Conservation (phyloP, 2,797 vertebrate genomes). For the Botia almorhae region DNA sequence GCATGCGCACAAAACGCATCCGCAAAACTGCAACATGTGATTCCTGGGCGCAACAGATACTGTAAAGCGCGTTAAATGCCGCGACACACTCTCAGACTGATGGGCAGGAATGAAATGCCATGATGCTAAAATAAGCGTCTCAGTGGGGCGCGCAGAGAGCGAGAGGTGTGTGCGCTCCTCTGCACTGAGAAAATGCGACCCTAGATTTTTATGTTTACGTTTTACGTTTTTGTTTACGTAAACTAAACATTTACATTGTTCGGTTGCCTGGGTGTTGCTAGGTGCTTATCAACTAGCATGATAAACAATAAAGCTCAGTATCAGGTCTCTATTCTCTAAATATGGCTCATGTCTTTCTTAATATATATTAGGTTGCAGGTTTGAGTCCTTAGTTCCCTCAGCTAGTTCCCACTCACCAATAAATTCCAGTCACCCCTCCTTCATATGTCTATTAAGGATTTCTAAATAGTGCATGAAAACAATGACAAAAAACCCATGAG, state of each 20-base stretch:
- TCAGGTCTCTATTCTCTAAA: too few relatives aligned
- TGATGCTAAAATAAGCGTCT: constrained; percentile 55
- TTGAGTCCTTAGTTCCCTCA: too few relatives aligned
- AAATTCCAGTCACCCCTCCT: too few relatives aligned
- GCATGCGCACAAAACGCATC: constrained; percentile 3
- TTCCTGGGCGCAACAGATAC: background rate
- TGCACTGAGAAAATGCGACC: constrained; percentile 51
- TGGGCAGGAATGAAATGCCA: constrained; percentile 42
- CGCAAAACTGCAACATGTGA: background rate
- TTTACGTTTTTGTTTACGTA: too few relatives aligned
- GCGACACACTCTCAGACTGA: constrained; percentile 21
- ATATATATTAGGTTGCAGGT: too few relatives aligned
- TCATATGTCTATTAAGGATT: background rate
- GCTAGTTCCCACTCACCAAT: too few relatives aligned
- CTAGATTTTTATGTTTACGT: background rate
- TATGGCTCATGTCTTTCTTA: too few relatives aligned
- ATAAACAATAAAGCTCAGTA: background rate
- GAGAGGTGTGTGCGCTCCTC: constrained; percentile 54
- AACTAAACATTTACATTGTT: too few relatives aligned
- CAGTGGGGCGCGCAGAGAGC: constrained; percentile 41
- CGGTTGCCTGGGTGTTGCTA: constrained; percentile 20
- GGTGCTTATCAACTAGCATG: background rate
- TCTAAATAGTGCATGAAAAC: background rate
- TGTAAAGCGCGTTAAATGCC: constrained; percentile 21
- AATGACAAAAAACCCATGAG: background rate